Base-by-base conservation (phyloP, 2,113 vertebrate genomes). In the Pantherophis guttatus region DNA sequence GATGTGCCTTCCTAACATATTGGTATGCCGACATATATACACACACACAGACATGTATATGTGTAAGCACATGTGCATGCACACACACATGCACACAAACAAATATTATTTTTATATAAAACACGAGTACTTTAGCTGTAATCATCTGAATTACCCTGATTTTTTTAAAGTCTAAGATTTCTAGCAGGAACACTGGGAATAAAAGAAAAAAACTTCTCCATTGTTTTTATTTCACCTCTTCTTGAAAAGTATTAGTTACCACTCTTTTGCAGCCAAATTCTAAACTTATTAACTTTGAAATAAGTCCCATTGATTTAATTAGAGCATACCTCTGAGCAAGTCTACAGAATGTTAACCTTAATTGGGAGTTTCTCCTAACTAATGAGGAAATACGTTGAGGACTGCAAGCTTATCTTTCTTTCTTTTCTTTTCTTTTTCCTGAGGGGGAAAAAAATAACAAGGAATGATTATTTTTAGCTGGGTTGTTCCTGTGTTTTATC, bases 401-500 rank as follows among this genome's bases (percentile, higher is more conserved):
- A 21, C 81, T 65, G n/a, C 92, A 87, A 39, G 89, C 50, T 59
- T 90, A 58, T 85, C 92, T 90, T 50, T 75, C 12, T 81, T 81
- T 33, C 54, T 53, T 57, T 55, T 88, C 54, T 89, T 55, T 65
- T 33, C 88, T 55, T 96, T 96, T 96, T 95, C 95, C 96, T 95
- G 96, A 96, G 96, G 95, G 1, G 1, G 96, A 94, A 97, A 97
- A 95, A 95, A 93, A 96, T 96, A 98, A 96, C 95, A 97, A 95
- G 93, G 94, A 94, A 96, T 95, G 96, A 96, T 94, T 96, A 93
- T 92, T 95, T 94, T 97, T 94, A 94, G 96, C 95, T 96, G 94
- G 93, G 93, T 94, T 93, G 91, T 86, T 93, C 96, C 95, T 97
- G 95, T 97, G 97, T 94, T 97, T 97, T 97, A 97, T 97, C 96